phyloP scores from a whole-genome alignment of 2,113 vertebrate species.

The Podarcis cretensis region DNA sequence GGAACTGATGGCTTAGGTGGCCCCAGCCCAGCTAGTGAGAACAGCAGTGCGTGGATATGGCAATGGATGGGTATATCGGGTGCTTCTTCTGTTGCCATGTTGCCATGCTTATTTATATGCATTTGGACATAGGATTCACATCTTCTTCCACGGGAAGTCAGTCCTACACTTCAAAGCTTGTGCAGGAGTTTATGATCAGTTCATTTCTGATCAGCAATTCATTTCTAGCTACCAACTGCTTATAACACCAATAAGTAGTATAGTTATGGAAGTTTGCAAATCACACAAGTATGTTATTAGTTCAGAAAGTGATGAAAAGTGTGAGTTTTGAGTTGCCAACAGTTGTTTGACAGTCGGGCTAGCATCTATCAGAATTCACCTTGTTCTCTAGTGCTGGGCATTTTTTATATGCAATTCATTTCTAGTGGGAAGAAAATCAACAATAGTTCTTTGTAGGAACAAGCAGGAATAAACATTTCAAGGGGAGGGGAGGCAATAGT shows the following conservation, averaged over 20 bases:
- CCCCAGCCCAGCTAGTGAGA: too few species aligned
- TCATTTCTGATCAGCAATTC: too few species aligned
- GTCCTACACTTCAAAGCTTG: too few species aligned
- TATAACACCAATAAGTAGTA: neutral
- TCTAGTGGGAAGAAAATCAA: neutral
- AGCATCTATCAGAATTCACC: neutral
- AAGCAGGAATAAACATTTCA: neutral
- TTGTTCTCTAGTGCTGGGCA: neutral
- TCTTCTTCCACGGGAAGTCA: too few species aligned
- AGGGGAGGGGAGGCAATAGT: neutral
- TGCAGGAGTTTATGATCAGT: too few species aligned
- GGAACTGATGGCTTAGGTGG: too few species aligned
- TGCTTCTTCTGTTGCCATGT: too few species aligned
- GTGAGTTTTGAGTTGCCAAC: neutral
- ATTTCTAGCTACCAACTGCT: too few species aligned
- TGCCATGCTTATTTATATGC: too few species aligned
- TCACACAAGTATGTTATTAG: neutral
- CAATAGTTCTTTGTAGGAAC: neutral
- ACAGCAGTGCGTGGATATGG: too few species aligned
- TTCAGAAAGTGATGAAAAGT: neutral
- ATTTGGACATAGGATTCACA: too few species aligned
- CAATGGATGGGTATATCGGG: too few species aligned
- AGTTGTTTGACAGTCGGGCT: neutral
- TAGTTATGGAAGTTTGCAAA: neutral
- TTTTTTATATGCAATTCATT: conserved; percentile 16